These are phyloP conservation scores for Yponomeuta malinellus DNA, from an alignment of 2,888 invertebrate species.

Conservation along the genomic window DNA sequence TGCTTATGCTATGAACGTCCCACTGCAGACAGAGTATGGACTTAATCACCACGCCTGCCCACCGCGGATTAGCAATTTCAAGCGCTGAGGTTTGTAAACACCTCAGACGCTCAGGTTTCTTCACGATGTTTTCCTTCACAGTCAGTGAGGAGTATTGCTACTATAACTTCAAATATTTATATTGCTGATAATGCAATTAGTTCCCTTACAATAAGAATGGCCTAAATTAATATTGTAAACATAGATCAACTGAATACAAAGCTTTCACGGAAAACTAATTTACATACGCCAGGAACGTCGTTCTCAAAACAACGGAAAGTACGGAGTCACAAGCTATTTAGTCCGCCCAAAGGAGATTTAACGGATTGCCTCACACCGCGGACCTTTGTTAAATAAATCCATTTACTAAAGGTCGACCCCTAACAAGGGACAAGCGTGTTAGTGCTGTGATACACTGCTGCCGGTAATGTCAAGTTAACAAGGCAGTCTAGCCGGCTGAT, in stretches of 20 bases:
- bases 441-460: not conserved
- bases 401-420: constrained; percentile 15
- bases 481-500: not conserved
- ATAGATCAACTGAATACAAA: not conserved
- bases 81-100: no score
- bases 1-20: no score
- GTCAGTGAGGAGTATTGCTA: no score
- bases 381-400: constrained; percentile 18
- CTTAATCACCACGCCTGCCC: no score
- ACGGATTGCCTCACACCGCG: constrained; percentile 16
- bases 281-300: not conserved
- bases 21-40: no score
- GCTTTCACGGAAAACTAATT: not conserved
- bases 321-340: constrained; percentile 16
- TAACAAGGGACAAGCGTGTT: constrained; percentile 11
- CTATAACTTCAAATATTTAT: no score
- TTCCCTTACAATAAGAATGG: no score
- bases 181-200: no score
- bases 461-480: not conserved
- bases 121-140: no score
- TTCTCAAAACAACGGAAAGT: constrained; percentile 5
- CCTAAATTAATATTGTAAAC: not conserved
- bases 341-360: constrained; percentile 17
- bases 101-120: no score
- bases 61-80: no score